Conservation (phyloP, 2,888 invertebrate species). For the Lasioglossum zephyrum region DNA sequence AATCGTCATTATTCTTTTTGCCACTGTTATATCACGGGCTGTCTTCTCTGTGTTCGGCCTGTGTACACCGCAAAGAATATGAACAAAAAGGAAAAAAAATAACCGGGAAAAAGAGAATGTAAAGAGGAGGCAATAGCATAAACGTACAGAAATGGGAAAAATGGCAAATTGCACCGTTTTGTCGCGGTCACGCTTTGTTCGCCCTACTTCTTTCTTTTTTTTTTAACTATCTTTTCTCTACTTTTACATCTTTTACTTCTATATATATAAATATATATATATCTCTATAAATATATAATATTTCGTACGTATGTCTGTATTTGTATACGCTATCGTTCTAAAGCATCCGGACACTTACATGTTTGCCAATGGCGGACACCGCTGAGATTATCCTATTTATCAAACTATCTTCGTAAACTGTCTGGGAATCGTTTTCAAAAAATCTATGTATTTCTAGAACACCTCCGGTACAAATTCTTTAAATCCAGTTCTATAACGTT, state of each 20-base stretch:
- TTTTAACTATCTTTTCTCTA: conserved; percentile 27
- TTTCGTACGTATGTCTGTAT: conserved; percentile 23
- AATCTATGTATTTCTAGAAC: background rate
- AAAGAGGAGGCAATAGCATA: background rate
- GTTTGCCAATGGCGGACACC: background rate
- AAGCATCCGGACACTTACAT: background rate
- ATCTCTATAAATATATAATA: background rate
- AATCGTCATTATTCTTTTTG: conserved; percentile 30
- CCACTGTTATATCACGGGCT: conserved; percentile 31
- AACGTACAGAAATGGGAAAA: background rate
- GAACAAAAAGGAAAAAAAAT: background rate
- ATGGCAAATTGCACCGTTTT: conserved; percentile 22
- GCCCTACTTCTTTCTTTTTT: conserved; percentile 25
- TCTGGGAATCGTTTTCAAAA: background rate
- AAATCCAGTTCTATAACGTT: background rate
- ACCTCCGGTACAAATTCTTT: background rate
- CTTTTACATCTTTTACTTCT: background rate
- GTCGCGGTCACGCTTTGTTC: conserved; percentile 45
- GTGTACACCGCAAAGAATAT: background rate
- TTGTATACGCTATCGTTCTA: background rate
- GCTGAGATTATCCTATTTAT: background rate
- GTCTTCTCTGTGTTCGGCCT: background rate
- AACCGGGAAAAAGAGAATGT: background rate
- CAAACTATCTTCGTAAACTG: background rate
- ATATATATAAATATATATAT: background rate